Evolutionary conservation across 2,797 vertebrate species (phyloP).

Genomic region (Ara ararauna): DNA sequence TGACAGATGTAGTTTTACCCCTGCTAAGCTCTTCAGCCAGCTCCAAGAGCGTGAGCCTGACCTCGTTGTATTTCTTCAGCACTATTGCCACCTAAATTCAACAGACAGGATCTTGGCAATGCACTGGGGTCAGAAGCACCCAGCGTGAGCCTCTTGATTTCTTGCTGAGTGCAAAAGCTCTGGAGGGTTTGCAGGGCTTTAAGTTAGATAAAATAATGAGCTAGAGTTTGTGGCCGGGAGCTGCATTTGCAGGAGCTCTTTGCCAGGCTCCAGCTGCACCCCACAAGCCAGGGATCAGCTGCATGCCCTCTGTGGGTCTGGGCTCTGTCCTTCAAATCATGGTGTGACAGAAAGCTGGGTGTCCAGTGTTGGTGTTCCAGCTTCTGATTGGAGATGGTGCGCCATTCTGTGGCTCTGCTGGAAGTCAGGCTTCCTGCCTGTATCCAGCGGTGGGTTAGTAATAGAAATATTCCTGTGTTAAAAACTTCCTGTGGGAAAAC

Average conservation of each 20-base stretch:
- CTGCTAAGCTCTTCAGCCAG: not conserved
- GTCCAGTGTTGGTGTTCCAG: not conserved
- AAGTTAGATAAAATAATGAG: not conserved
- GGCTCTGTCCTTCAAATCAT: not conserved
- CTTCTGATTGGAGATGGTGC: not conserved
- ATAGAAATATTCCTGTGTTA: not conserved
- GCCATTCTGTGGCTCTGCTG: not conserved
- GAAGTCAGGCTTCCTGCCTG: not conserved
- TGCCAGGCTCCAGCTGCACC: not conserved
- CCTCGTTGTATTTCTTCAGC: constrained; percentile 10
- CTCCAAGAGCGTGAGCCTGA: not conserved
- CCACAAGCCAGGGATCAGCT: accelerated
- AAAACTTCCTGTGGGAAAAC: not conserved
- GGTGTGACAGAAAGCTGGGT: not conserved
- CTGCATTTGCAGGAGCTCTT: not conserved
- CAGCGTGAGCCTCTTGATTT: not conserved
- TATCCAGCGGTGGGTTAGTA: not conserved
- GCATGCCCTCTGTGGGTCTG: not conserved
- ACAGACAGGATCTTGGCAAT: constrained; percentile 12
- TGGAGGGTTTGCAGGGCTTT: not conserved
- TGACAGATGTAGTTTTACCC: constrained; percentile 30
- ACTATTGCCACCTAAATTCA: constrained; percentile 20
- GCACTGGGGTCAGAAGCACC: constrained; percentile 2
- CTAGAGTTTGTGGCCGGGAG: not conserved
- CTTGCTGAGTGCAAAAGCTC: not conserved